Percentiles rank a stretch among this genome's conserved stretches.
Evolutionary conservation across 2,113 vertebrate genomes (phyloP).

Genomic region (Megaleporinus macrocephalus): DNA sequence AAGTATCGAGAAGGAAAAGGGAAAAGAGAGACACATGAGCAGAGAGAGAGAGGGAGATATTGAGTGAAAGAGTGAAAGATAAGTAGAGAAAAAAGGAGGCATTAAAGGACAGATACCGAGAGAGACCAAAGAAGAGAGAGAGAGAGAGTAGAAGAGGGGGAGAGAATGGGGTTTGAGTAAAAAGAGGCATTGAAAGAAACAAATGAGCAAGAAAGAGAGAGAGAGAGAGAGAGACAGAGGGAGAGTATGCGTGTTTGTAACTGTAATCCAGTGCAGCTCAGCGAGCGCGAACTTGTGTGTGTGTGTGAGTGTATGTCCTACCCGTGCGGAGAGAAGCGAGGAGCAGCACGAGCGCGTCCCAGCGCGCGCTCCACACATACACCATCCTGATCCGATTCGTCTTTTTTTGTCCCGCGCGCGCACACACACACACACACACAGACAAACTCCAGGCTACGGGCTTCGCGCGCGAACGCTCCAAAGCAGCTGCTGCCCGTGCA

Average conservation of each 20-base stretch:
- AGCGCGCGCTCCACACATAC: constrained; percentile 43
- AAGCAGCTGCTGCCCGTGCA: not conserved
- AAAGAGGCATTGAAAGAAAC: too few relatives aligned
- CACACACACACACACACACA: not conserved
- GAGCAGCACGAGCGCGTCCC: constrained; percentile 40
- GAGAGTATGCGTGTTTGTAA: not conserved
- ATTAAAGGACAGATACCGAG: too few relatives aligned
- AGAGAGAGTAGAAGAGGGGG: too few relatives aligned
- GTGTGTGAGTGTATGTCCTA: constrained; percentile 41
- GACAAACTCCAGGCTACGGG: not conserved
- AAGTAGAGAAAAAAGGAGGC: too few relatives aligned
- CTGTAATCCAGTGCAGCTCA: too few relatives aligned
- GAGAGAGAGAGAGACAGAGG: not conserved
- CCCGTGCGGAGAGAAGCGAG: constrained; percentile 51
- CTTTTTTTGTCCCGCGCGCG: not conserved
- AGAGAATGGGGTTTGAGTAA: too few relatives aligned
- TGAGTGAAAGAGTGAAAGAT: too few relatives aligned
- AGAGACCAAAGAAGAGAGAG: too few relatives aligned
- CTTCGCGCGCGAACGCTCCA: not conserved
- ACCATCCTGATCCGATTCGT: constrained; percentile 47
- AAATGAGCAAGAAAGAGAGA: too few relatives aligned
- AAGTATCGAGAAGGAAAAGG: too few relatives aligned
- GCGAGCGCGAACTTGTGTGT: constrained; percentile 18
- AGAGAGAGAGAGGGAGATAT: too few relatives aligned
- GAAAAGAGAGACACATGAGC: not conserved